Percentiles rank a stretch among this genome's conserved stretches.
Conservation (phyloP, 2,113 vertebrate genomes). For the Pteruthius melanotis region DNA sequence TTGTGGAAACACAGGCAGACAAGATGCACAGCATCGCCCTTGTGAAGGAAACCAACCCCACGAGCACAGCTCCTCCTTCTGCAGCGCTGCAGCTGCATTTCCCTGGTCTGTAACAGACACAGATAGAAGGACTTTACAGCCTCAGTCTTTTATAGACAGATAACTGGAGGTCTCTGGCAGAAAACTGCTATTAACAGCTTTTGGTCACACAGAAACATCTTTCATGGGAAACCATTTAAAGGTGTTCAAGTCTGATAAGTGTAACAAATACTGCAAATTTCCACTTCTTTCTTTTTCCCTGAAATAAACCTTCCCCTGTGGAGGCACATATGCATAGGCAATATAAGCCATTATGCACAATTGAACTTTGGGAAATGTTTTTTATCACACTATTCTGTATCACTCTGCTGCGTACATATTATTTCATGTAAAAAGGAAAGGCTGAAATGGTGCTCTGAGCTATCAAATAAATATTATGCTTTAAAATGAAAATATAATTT, state of each 20-base stretch:
- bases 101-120: background rate
- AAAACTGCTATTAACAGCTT: background rate
- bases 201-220: background rate
- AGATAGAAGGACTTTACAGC: background rate
- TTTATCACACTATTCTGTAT: background rate
- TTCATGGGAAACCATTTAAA: slow-evolving; percentile 3
- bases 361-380: background rate
- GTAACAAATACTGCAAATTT: slow-evolving; percentile 7
- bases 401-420: background rate
- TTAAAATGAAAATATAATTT: background rate
- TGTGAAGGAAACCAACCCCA: background rate
- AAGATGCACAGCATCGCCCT: background rate
- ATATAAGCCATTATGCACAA: slow-evolving; percentile 1
- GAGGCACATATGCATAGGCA: background rate
- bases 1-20: background rate
- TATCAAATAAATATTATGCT: background rate
- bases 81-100: background rate
- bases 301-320: background rate
- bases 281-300: background rate
- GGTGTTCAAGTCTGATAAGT: slow-evolving; percentile 27
- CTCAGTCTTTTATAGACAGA: background rate
- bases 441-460: background rate
- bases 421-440: background rate
- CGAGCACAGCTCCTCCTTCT: background rate
- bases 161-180: background rate